Conservation (phyloP, 1,140 invertebrate species). For the Panagrolaimus sp. region DNA sequence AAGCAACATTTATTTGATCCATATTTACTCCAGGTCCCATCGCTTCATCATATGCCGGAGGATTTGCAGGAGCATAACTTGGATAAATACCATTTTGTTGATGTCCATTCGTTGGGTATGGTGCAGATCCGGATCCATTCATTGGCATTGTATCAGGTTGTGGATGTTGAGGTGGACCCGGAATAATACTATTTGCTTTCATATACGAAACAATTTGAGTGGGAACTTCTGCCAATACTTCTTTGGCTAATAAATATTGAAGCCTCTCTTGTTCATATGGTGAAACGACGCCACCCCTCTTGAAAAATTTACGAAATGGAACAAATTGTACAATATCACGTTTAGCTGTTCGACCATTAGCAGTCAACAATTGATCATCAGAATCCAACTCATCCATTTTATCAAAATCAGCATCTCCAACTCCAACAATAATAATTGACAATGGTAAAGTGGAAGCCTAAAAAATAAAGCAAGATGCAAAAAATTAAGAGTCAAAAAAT, state of each 20-base stretch:
- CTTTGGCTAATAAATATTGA: slow-evolving; percentile 34
- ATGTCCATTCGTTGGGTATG: neutral
- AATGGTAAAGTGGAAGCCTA: slow-evolving; percentile 33
- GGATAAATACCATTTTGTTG: slow-evolving; percentile 8
- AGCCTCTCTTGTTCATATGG: slow-evolving; percentile 21
- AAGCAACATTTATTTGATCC: too few relatives aligned
- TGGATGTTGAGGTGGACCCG: neutral
- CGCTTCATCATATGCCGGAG: neutral
- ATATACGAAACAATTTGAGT: slow-evolving; percentile 42
- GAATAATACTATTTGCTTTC: slow-evolving; percentile 28
- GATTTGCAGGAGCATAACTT: slow-evolving; percentile 13
- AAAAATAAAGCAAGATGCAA: slow-evolving; percentile 12
- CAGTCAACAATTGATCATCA: slow-evolving; percentile 22
- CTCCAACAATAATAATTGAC: slow-evolving; percentile 45
- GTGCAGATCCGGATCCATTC: neutral
- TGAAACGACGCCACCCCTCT: slow-evolving; percentile 18
- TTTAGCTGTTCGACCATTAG: slow-evolving; percentile 18
- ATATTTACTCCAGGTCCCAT: too few relatives aligned
- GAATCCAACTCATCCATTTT: slow-evolving; percentile 43
- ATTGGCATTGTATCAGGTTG: slow-evolving; percentile 8
- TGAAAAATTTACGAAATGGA: slow-evolving; percentile 50
- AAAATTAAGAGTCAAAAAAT: neutral
- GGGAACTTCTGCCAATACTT: slow-evolving; percentile 44
- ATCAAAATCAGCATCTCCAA: slow-evolving; percentile 44
- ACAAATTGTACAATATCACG: slow-evolving; percentile 45